phyloP scores from a whole-genome alignment of 2,888 invertebrate species.

The Polymixis lichenea region DNA sequence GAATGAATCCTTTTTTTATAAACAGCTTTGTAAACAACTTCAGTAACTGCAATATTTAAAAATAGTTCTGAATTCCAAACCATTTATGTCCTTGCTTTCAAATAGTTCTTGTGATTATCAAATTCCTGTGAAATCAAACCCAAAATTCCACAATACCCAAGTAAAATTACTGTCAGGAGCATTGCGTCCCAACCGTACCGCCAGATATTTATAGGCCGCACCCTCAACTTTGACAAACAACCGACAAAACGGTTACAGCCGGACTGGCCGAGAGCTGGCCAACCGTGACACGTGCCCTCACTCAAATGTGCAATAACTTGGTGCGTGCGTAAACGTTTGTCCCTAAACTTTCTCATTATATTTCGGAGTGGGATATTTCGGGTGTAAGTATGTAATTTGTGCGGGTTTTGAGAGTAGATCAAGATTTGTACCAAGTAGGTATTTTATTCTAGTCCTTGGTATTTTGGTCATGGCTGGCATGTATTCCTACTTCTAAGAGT shows the following conservation, averaged over 20 bases:
- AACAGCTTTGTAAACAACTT: too few relatives aligned
- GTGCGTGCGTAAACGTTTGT: conserved; percentile 32
- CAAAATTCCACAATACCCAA: not conserved
- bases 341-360: conserved; percentile 30
- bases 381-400: conserved; percentile 3
- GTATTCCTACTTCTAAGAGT: not conserved
- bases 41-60: not conserved
- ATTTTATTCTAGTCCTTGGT: too few relatives aligned
- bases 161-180: not conserved
- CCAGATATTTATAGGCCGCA: conserved; percentile 28
- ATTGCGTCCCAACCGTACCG: conserved; percentile 9
- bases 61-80: too few relatives aligned
- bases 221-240: conserved; percentile 51
- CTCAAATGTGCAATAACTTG: conserved; percentile 37
- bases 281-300: conserved; percentile 26
- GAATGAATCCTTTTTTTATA: not conserved
- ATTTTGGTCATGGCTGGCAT: not conserved
- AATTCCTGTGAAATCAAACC: not conserved
- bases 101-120: not conserved
- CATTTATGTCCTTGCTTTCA: not conserved
- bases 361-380: not conserved
- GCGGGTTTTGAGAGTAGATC: not conserved
- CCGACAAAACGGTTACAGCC: conserved; percentile 32
- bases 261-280: conserved; percentile 1
- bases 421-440: not conserved